Conservation (phyloP, 1,140 invertebrate species). For the Anthonomus grandis region DNA sequence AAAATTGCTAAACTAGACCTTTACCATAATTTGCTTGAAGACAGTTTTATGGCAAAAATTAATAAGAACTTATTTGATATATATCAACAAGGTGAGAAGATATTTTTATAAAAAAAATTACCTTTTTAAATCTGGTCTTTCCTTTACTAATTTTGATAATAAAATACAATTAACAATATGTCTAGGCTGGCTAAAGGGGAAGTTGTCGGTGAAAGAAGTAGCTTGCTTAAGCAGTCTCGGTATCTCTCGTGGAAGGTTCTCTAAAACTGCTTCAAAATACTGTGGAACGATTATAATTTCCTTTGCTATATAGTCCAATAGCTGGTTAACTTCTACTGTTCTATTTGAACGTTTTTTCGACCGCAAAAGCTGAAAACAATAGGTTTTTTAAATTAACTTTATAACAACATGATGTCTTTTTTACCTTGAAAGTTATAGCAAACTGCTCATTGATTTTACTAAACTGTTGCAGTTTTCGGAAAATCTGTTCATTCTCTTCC, state of each 20-base stretch:
- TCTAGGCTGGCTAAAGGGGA: conserved; percentile 16
- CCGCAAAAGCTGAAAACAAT: conserved; percentile 11
- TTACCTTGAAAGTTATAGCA: conserved; percentile 30
- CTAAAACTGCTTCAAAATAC: conserved; percentile 32
- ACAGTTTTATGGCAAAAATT: too few species aligned
- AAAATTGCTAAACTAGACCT: too few species aligned
- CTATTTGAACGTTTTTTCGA: conserved; percentile 12
- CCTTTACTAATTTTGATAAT: conserved; percentile 29
- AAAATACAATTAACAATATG: conserved; percentile 34
- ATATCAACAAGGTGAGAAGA: too few species aligned
- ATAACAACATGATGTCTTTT: background rate
- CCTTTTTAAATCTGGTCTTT: conserved; percentile 32
- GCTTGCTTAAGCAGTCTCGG: conserved; percentile 34
- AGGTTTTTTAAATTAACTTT: too few species aligned
- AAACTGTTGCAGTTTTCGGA: conserved; percentile 27
- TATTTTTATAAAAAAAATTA: too few species aligned
- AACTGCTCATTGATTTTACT: conserved; percentile 35
- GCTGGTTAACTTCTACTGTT: conserved; percentile 13
- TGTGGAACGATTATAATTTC: conserved; percentile 33
- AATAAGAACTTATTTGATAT: too few species aligned
- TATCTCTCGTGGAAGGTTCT: conserved; percentile 31
- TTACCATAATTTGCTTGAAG: too few species aligned
- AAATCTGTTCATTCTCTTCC: conserved; percentile 5
- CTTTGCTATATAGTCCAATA: conserved; percentile 30
- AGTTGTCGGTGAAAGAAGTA: conserved; percentile 21